Evolutionary conservation across 2,113 vertebrate species (phyloP), one percentile per base, ranked within the genome.

Genomic region (Pongo abelii): DNA sequence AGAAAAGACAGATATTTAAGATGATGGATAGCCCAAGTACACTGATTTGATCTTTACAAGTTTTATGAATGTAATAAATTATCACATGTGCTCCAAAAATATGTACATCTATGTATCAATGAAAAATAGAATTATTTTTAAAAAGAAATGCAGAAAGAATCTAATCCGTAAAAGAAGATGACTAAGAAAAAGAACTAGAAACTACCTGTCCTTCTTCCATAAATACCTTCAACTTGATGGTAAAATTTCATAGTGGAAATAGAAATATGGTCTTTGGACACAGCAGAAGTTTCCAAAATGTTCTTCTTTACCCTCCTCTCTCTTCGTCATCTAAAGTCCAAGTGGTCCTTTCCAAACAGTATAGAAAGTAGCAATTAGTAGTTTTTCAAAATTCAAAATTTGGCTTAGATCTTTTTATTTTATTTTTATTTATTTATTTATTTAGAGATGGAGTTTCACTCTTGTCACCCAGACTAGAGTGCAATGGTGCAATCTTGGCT

Each of bases 181-280:
- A 46, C 27, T 40, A 84, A 91, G 38, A 89, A 9, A 88, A 91
- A 90, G 12, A 93, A 77, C 78, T 91, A 59, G 25, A 97, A 93
- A 79, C 6, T 70, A 1, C 30, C 17, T 70, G 17, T 11, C 13
- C 17, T 84, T 61, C 72, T 93, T 80, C 25, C 59, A 77, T 50
- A 48, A 86, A 78, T 22, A 84, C 13, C 40, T 94, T 23, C 12
- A 86, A 64, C 69, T 64, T 84, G 25, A 38, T 72, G 16, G n/a
- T 14, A 94, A 75, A 75, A n/a, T 84, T 90, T 85, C 83, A 67
- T 64, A 79, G 50, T 22, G 17, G 43, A 64, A 43, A 80, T 11
- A 11, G 67, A 84, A 97, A 79, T 83, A 35, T 17, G 0, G 4
- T 70, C 72, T 97, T 92, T 52, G 30, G 80, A 89, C 4, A 12